Base-by-base conservation (phyloP, 2,113 vertebrate species). In the Leptosomus discolor region DNA sequence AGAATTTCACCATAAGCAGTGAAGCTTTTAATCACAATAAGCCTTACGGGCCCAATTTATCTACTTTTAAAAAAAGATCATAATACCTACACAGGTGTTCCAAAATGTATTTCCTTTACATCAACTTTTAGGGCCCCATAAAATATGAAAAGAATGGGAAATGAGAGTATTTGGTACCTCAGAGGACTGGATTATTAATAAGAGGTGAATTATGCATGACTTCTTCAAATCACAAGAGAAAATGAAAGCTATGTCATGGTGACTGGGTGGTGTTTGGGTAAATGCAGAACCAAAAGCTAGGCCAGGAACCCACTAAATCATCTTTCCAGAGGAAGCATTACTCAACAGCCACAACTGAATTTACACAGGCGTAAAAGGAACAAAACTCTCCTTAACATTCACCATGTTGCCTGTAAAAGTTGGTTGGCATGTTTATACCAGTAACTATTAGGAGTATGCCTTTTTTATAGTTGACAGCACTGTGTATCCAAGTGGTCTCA, bases 1-100 rank as follows among this genome's bases (percentile, higher is more conserved):
- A 86, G 74, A 90, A 85, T 97, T 96, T 96, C 71, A 91, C 74
- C 81, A 79, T 77, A 95, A 96, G 89, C 90, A 87, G 78, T 84
- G 77, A 94, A 94, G 20, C 81, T 98, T 97, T 96, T 97, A 93
- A 97, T 96, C 92, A 95, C 71, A 96, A 96, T 95, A 94, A 96
- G 76, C 57, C 96, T 96, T 95, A 64, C 17, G 92, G 69, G 92
- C 32, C 77, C 32, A 68, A 96, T 96, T 88, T 87, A 89, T 95
- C 93, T 91, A 56, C 70, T 60, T 79, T 5, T 8, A 61, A 60
- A 96, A 81, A 71, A 94, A 61, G 1, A 71, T 22, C 81, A 27
- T 86, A 94, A 93, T 75, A 60, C 81, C 76, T 93, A 53, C 54
- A 90, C 95, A 91, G 77, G 84, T 87, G 46, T 80, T 91, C 88